phyloP scores from a whole-genome alignment of 2,888 invertebrate species.

The Antheraea assamensis region DNA sequence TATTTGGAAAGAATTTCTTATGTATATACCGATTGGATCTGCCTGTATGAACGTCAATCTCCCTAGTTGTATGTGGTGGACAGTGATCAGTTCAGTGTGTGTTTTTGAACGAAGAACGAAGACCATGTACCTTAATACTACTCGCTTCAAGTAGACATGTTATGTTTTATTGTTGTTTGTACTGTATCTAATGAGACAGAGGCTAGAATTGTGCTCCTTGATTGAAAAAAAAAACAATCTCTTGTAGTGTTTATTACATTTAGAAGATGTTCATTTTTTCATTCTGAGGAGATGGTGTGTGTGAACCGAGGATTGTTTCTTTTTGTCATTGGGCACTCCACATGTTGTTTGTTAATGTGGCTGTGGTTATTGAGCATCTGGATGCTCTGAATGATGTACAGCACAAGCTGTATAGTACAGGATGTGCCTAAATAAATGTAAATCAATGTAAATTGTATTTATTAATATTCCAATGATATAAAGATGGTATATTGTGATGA shows the following conservation, averaged over 20 bases:
- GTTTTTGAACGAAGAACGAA: conserved; percentile 58
- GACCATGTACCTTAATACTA: conserved; percentile 69
- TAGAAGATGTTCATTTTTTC: conserved; percentile 41
- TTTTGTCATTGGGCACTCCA: conserved; percentile 40
- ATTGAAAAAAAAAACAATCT: conserved; percentile 38
- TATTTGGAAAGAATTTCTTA: conserved; percentile 78
- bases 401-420: background rate
- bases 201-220: conserved; percentile 42
- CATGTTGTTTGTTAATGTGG: conserved; percentile 70
- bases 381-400: conserved; percentile 38
- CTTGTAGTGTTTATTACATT: conserved; percentile 36
- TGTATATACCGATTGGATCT: conserved; percentile 69
- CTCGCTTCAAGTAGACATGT: conserved; percentile 72
- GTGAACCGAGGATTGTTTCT: conserved; percentile 27
- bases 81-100: conserved; percentile 63
- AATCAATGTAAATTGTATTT: conserved; percentile 77
- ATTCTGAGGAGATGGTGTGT: conserved; percentile 39
- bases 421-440: conserved; percentile 58
- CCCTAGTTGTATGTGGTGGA: conserved; percentile 57
- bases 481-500: conserved; percentile 68
- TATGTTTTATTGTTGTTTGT: conserved; percentile 71
- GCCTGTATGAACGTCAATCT: conserved; percentile 57
- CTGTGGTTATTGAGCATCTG: conserved; percentile 44
- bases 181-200: conserved; percentile 58
- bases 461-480: conserved; percentile 71